A percentile compares a stretch with the other conserved stretches of the same genome.
Evolutionary conservation across 1,140 invertebrate genomes (phyloP).

Genomic region (Drosophila ironensis): DNA sequence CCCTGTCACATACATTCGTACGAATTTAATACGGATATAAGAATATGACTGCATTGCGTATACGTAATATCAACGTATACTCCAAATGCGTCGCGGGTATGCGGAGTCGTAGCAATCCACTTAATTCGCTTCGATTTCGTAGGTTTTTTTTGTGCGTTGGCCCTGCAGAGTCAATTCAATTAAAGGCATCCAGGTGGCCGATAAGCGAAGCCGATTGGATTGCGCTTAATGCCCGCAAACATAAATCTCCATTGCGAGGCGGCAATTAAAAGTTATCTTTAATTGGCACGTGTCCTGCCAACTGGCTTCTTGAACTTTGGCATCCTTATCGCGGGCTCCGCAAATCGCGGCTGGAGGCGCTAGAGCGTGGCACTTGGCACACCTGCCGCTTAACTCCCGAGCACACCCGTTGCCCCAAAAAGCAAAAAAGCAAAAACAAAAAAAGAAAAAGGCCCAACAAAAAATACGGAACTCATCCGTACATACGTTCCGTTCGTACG

Average conservation of each 20-base stretch:
- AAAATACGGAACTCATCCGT: too few species aligned
- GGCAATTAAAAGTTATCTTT: conserved; percentile 77
- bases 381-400: conserved; percentile 61
- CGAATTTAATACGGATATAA: too few species aligned
- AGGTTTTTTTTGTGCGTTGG: too few species aligned
- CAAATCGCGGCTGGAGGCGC: background rate
- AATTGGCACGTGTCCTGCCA: conserved; percentile 58
- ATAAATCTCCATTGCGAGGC: conserved; percentile 71
- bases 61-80: too few species aligned
- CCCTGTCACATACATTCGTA: too few species aligned
- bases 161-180: conserved; percentile 57
- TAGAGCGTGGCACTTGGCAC: conserved; percentile 45
- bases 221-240: conserved; percentile 39
- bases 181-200: conserved; percentile 14
- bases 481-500: background rate
- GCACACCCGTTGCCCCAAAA: too few species aligned
- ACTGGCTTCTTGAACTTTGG: conserved; percentile 57
- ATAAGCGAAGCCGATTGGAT: conserved; percentile 39
- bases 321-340: conserved; percentile 50
- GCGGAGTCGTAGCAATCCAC: too few species aligned
- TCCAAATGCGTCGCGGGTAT: too few species aligned
- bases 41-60: too few species aligned
- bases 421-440: background rate
- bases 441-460: too few species aligned
- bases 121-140: too few species aligned